phyloP scores from a whole-genome alignment of 2,113 vertebrate genomes.

The Thamnophis sirtalis region DNA sequence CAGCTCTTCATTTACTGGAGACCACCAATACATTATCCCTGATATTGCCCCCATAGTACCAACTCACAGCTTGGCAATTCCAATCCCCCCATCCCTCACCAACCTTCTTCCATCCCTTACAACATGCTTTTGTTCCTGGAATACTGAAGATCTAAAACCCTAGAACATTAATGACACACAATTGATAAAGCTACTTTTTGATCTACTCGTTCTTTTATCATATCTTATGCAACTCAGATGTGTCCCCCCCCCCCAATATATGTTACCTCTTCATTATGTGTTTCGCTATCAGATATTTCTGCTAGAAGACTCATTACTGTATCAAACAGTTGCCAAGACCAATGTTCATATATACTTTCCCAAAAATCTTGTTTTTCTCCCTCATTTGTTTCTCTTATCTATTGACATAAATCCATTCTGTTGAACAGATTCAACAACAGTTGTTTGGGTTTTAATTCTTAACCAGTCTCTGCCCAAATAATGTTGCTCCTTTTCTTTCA shows the following conservation, averaged over 20 bases:
- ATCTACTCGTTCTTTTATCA: background rate
- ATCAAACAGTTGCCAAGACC: background rate
- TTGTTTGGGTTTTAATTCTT: background rate
- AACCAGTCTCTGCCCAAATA: background rate
- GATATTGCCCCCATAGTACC: background rate
- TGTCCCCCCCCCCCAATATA: background rate
- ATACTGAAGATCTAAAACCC: background rate
- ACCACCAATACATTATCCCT: background rate
- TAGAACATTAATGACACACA: background rate
- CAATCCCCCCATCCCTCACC: background rate
- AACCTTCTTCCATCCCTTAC: background rate
- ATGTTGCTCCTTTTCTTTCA: background rate
- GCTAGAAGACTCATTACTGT: background rate
- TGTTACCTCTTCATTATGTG: background rate
- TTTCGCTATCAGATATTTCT: background rate
- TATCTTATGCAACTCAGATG: background rate
- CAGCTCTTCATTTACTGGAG: background rate
- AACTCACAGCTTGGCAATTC: background rate
- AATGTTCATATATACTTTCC: background rate
- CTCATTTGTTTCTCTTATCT: background rate
- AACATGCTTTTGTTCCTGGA: background rate
- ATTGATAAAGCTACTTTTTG: background rate
- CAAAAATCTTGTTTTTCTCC: background rate
- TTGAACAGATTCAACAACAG: background rate
- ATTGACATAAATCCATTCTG: background rate